Conservation (phyloP, 2,113 vertebrate species). For the Gobio gobio region DNA sequence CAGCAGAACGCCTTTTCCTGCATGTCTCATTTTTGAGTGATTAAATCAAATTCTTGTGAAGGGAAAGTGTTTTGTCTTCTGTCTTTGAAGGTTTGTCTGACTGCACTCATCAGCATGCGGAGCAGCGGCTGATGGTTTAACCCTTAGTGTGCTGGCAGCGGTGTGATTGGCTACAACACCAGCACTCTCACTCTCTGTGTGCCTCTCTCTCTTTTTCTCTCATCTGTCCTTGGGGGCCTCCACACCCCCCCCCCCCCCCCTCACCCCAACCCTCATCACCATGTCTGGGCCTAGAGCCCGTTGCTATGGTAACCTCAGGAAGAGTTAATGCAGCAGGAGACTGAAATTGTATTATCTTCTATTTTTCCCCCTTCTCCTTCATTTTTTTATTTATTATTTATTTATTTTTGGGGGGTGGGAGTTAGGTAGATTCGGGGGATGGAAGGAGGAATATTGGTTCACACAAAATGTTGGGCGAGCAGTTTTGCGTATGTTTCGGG, state of each 20-base stretch:
- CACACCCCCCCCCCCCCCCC: conserved; percentile 28
- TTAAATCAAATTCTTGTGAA: conserved; percentile 31
- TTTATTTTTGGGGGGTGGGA: conserved; percentile 36
- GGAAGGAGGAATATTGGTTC: conserved; percentile 38
- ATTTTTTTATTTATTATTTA: conserved; percentile 13
- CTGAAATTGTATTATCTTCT: conserved; percentile 69
- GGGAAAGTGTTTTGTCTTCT: conserved; percentile 37
- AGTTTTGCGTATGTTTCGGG: neutral
- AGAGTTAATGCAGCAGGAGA: conserved; percentile 68
- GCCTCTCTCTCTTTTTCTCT: conserved; percentile 29
- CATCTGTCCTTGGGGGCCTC: conserved; percentile 60
- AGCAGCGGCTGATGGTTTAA: conserved; percentile 50
- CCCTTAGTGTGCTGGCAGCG: conserved; percentile 44
- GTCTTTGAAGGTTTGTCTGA: conserved; percentile 39
- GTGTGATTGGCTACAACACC: conserved; percentile 46
- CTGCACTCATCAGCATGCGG: conserved; percentile 46
- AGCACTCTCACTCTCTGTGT: conserved; percentile 34
- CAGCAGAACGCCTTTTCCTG: conserved; percentile 4
- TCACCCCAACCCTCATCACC: conserved; percentile 55
- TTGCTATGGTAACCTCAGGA: conserved; percentile 66
- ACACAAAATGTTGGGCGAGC: conserved; percentile 9
- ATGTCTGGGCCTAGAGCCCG: conserved; percentile 64
- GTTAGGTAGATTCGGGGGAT: neutral
- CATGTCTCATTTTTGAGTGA: conserved; percentile 27
- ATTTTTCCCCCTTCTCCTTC: neutral